Percentiles rank a stretch among this genome's conserved stretches.
Conservation (phyloP, 53 echinoderm and acorn worm genomes). For the Arbacia lixula region DNA sequence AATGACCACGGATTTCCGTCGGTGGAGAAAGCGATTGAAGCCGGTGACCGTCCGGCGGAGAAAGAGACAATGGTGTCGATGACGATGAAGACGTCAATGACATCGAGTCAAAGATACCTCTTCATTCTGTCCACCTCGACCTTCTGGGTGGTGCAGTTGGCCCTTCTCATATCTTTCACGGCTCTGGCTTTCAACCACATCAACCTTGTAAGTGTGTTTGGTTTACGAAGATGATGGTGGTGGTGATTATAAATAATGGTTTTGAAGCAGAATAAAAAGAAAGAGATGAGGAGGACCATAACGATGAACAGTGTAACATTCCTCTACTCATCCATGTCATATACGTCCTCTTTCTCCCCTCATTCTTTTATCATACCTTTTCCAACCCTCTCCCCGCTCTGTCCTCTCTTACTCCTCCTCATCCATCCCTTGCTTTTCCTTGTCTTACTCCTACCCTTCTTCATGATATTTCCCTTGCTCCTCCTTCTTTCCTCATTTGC, state of each 20-base stretch:
- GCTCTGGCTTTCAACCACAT: conserved; percentile 28
- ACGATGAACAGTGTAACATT: too few relatives aligned
- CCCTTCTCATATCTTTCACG: conserved; percentile 3
- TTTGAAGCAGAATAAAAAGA: too few relatives aligned
- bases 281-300: too few relatives aligned
- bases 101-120: not conserved
- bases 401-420: too few relatives aligned
- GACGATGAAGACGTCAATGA: not conserved
- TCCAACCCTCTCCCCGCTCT: too few relatives aligned
- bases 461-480: too few relatives aligned
- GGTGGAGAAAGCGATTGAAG: not conserved
- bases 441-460: too few relatives aligned
- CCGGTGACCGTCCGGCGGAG: not conserved
- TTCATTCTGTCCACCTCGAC: not conserved
- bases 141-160: conserved; percentile 22
- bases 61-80: too few relatives aligned
- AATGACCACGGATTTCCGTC: not conserved
- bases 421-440: too few relatives aligned
- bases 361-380: not conserved
- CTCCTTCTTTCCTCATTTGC: too few relatives aligned
- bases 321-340: not conserved
- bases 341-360: not conserved
- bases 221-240: too few relatives aligned
- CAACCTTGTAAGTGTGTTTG: conserved; percentile 34
- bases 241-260: too few relatives aligned